Conservation (phyloP, 2,797 vertebrate genomes). For the Glyptemys insculpta region DNA sequence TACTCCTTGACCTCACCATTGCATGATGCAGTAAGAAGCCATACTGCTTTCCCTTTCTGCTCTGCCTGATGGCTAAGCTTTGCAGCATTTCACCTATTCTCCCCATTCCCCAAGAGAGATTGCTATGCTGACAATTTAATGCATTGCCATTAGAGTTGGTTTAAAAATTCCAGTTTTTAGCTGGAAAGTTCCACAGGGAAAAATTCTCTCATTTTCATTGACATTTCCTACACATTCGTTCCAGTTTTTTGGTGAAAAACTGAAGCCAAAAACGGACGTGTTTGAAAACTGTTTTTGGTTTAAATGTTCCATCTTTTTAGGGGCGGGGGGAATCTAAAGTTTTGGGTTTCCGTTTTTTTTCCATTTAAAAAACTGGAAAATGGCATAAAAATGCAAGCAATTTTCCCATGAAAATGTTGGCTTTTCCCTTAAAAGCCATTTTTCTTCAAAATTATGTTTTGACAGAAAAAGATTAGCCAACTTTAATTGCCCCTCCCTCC, state of each 20-base stretch:
- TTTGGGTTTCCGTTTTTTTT: background rate
- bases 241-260: background rate
- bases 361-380: background rate
- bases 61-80: background rate
- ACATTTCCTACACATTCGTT: background rate
- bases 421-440: background rate
- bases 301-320: background rate
- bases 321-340: background rate
- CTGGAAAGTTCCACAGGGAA: background rate
- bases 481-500: no score
- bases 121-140: background rate
- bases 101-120: background rate
- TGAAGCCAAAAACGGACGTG: background rate
- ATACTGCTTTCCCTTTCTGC: background rate
- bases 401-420: background rate
- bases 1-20: background rate
- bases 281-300: background rate
- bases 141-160: background rate
- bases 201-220: background rate
- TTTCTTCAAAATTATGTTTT: background rate
- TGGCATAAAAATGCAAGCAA: background rate
- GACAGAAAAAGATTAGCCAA: no score
- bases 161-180: background rate
- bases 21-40: background rate
- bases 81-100: background rate